phyloP scores from a whole-genome alignment of 2,797 vertebrate genomes.

The Otus scops region DNA sequence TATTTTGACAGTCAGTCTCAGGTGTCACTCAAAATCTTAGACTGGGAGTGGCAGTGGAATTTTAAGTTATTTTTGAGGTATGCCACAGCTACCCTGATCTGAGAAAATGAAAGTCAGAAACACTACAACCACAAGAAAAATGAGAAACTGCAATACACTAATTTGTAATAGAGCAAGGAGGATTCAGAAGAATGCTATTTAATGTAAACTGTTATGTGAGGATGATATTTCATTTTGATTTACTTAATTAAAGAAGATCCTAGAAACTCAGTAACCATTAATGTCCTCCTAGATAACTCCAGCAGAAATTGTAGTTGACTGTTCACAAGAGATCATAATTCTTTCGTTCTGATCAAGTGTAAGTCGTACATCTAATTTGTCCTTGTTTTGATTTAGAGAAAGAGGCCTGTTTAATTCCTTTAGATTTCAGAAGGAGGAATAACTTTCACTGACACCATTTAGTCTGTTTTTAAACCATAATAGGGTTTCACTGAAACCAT shows the following conservation, averaged over 20 bases:
- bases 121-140: not conserved
- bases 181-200: not conserved
- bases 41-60: conserved; percentile 2
- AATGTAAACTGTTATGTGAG: not conserved
- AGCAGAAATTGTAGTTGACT: not conserved
- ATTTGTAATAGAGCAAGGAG: not conserved
- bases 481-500: conserved; percentile 31
- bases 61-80: conserved; percentile 9
- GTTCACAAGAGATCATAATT: not conserved
- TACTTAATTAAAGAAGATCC: not conserved
- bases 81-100: not conserved
- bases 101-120: conserved; percentile 5
- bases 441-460: conserved; percentile 35
- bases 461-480: conserved; percentile 33
- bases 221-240: not conserved
- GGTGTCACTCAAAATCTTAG: conserved; percentile 8
- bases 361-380: not conserved
- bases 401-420: not conserved
- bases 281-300: not conserved
- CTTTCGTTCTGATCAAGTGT: not conserved
- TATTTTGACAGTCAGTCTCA: not conserved
- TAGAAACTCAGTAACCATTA: not conserved
- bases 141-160: not conserved
- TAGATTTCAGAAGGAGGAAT: not conserved
- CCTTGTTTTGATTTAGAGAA: not conserved